Evolutionary conservation across 2,113 vertebrate genomes (phyloP).

Genomic region (Colinus virginianus): DNA sequence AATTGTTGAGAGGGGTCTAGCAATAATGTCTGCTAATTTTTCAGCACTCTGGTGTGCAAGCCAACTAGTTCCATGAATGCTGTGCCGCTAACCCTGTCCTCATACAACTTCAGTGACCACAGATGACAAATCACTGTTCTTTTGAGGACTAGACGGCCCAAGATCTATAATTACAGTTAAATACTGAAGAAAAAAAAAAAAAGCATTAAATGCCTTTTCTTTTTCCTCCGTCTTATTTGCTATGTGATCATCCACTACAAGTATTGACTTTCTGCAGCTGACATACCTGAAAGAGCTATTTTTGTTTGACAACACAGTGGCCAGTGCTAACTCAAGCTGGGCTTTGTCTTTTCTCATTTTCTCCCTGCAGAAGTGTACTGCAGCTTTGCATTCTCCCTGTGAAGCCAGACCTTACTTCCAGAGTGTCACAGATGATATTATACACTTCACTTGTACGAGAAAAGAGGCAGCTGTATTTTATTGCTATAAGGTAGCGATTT

Average conservation of each 20-base stretch:
- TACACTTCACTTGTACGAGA: not conserved
- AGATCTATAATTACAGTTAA: not conserved
- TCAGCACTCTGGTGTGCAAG: not conserved
- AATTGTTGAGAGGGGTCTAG: not conserved
- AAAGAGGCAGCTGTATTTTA: not conserved
- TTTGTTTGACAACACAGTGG: not conserved
- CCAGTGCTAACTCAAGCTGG: not conserved
- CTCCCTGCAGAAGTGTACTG: not conserved
- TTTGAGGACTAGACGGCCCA: not conserved
- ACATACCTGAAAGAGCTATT: not conserved
- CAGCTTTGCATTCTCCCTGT: not conserved
- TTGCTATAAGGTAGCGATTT: not conserved
- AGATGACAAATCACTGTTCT: not conserved
- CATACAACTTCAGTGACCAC: not conserved
- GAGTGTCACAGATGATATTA: not conserved
- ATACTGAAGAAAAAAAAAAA: not conserved
- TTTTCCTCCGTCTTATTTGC: not conserved
- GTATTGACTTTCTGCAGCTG: not conserved
- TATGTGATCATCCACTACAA: not conserved
- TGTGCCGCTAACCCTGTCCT: not conserved
- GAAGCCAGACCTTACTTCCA: not conserved
- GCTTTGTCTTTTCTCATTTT: not conserved
- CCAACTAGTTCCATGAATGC: not conserved
- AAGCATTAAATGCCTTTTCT: not conserved
- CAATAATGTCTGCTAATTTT: not conserved